Conservation (phyloP, 2,797 vertebrate genomes). For the Hemitrygon akajei region DNA sequence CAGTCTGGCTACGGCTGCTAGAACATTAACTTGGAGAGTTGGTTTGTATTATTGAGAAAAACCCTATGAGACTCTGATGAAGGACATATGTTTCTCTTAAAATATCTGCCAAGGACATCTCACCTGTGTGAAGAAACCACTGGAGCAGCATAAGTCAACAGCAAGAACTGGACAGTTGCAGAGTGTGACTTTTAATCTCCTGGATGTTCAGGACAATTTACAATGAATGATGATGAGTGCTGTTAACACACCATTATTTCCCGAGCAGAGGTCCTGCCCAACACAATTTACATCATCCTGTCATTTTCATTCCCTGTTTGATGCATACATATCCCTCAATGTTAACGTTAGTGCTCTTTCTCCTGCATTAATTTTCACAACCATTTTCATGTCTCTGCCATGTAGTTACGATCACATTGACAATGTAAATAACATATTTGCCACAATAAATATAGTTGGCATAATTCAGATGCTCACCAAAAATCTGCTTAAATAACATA, state of each 20-base stretch:
- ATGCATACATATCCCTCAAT: neutral
- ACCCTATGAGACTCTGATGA: neutral
- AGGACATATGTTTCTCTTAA: neutral
- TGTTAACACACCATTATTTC: neutral
- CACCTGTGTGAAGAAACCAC: neutral
- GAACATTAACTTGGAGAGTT: neutral
- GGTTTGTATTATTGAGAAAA: neutral
- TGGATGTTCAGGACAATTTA: neutral
- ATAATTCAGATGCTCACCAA: neutral
- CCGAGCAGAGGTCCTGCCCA: neutral
- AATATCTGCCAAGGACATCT: neutral
- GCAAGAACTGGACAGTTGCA: neutral
- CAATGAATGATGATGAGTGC: neutral
- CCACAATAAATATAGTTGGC: neutral
- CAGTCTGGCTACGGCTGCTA: neutral
- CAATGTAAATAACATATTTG: neutral
- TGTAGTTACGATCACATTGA: neutral
- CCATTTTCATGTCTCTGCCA: neutral
- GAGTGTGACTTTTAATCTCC: neutral
- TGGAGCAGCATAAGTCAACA: neutral
- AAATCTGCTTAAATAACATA: neutral
- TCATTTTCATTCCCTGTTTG: neutral
- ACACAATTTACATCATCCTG: neutral
- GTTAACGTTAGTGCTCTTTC: neutral
- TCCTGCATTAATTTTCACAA: neutral